These are phyloP conservation scores for Hemitrygon akajei DNA, from an alignment of 2,797 vertebrate species.

Conservation along the genomic window DNA sequence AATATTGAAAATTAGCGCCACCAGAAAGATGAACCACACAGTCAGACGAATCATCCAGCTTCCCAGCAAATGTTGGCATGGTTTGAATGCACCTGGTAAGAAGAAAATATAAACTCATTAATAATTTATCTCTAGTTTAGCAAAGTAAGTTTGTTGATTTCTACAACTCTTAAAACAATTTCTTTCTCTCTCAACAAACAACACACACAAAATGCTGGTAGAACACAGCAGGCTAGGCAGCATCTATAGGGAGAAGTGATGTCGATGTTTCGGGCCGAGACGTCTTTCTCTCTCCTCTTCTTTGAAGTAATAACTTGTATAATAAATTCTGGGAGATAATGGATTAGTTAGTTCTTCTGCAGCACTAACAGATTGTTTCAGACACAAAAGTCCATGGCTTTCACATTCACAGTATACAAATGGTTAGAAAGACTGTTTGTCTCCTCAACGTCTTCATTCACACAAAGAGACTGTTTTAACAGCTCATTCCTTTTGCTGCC, in stretches of 20 bases:
- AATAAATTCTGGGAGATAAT: not conserved
- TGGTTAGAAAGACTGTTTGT: not conserved
- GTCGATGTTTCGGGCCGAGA: too few species aligned
- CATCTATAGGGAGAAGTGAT: too few species aligned
- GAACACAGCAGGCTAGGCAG: too few species aligned
- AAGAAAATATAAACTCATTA: conserved; percentile 16
- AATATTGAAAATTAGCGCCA: conserved; percentile 83
- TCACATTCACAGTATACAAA: not conserved
- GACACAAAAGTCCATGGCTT: not conserved
- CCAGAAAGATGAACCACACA: conserved; percentile 96
- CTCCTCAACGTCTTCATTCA: not conserved
- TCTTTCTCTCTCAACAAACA: too few species aligned
- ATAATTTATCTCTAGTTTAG: not conserved
- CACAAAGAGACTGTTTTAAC: not conserved
- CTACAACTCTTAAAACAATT: not conserved
- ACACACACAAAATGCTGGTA: too few species aligned
- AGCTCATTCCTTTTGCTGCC: not conserved
- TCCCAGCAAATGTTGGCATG: conserved; percentile 87
- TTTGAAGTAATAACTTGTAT: not conserved
- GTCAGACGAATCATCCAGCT: conserved; percentile 99
- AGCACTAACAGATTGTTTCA: not conserved
- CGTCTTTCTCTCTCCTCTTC: not conserved
- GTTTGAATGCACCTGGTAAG: conserved; percentile 86
- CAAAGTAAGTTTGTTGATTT: not conserved
- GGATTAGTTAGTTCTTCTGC: not conserved